Percentiles rank a stretch among this genome's conserved stretches.
These are phyloP conservation scores for Condylura cristata DNA, from an alignment of 2,113 vertebrate species.

Conservation along the genomic window DNA sequence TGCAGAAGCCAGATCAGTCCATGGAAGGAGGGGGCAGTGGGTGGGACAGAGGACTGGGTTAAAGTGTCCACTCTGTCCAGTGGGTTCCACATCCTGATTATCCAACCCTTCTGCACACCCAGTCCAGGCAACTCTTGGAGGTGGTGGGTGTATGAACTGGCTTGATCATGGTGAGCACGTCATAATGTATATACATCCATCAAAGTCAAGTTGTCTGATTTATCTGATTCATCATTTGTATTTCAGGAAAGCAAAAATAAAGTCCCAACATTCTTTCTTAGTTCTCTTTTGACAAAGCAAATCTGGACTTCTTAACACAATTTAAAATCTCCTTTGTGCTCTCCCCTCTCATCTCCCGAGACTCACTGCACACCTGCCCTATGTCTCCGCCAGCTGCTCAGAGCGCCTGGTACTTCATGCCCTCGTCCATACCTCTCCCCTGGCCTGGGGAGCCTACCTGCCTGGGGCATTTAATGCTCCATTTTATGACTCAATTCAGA, in stretches of 20 bases:
- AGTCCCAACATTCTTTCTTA: not conserved
- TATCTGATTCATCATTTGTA: not conserved
- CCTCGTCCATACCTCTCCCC: too few relatives aligned
- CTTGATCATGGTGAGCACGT: not conserved
- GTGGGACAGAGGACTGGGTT: not conserved
- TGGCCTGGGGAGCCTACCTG: not conserved
- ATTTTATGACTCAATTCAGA: not conserved
- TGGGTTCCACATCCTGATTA: not conserved
- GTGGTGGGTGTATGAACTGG: not conserved
- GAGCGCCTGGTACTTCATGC: accelerated
- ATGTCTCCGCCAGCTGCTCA: not conserved
- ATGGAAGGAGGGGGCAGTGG: accelerated
- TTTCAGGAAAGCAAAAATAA: not conserved
- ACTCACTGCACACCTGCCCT: not conserved
- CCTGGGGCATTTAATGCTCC: not conserved
- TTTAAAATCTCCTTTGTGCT: not conserved
- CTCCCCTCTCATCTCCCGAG: not conserved
- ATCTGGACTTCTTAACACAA: not conserved
- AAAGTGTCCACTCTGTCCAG: not conserved
- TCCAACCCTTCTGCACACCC: not conserved
- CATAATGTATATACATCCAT: not conserved
- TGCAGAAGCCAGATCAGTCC: too few relatives aligned
- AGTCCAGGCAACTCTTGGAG: not conserved
- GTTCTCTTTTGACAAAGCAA: not conserved
- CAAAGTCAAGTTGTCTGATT: not conserved